Evolutionary conservation across 2,888 invertebrate species (phyloP), one percentile per base, ranked within the genome.

Genomic region (Rhagophthalmus giganteus): DNA sequence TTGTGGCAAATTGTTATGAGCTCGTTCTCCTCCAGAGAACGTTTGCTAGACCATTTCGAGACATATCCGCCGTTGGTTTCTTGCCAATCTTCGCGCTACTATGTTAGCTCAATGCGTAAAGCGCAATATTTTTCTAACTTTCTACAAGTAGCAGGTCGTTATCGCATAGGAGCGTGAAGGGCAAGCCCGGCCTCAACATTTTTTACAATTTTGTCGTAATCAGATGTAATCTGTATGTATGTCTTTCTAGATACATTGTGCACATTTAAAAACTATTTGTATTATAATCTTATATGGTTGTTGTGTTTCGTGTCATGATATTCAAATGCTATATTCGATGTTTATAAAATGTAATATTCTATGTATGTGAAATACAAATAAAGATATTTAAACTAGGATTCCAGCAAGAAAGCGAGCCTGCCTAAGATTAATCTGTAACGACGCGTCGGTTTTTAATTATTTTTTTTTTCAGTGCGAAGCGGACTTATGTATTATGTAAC

Each of bases 21-120:
- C 65, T 51, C 51, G 44, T 44, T 38, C 54, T 46, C 41, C 15
- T 15, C 20, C 13, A 20, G 39, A 42, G 50, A 41, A 40, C 49
- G 55, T 45, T 48, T 39, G 71, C 73, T 71, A 72, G 75, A 75
- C 75, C 75, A 75, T 74, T 75, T 74, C 75, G 61, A 74, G 70
- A 75, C 75, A 75, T 75, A 75, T 74, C 75, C 67, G 71, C 72
- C 65, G 62, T 60, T 50, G 66, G n/a, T n/a, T 63, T 57, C 56
- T 62, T 59, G 67, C 68, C 57, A 58, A 53, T 57, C 68, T 71
- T 73, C 69, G 71, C 72, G 71, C 71, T 70, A 61, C 66, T 67
- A 71, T 72, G 74, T 40, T 61, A 56, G 60, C 61, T 65, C 63
- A 65, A 60, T 57, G 57, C 59, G 58, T 31, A 48, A 44, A n/a